Percentiles rank a stretch among this genome's conserved stretches.
Conservation (phyloP, 2,888 invertebrate genomes). For the Palloptera scutellata region DNA sequence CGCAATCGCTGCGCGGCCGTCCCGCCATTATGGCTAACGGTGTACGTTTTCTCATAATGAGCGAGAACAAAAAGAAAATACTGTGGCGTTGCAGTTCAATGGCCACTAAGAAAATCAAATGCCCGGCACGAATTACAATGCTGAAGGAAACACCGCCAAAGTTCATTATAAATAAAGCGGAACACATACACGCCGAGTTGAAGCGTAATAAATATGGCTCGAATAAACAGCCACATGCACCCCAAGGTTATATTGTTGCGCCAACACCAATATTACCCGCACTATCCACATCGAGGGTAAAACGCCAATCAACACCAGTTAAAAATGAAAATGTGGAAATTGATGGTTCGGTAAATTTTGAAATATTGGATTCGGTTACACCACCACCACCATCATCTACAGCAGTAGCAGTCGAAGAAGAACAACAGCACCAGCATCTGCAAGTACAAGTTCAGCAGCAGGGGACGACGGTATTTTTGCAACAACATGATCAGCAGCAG, state of each 20-base stretch:
- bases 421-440: conserved; percentile 2
- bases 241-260: conserved; percentile 14
- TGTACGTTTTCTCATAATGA: conserved; percentile 64
- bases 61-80: conserved; percentile 63
- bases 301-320: too few species aligned
- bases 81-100: conserved; percentile 64
- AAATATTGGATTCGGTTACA: conserved; percentile 40
- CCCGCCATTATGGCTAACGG: conserved; percentile 65
- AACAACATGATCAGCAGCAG: conserved; percentile 11
- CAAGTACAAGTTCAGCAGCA: conserved; percentile 15
- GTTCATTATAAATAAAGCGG: conserved; percentile 62
- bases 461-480: conserved; percentile 6
- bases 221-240: conserved; percentile 47
- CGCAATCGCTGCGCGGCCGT: conserved; percentile 62
- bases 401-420: conserved; percentile 1
- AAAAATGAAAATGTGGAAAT: conserved; percentile 48
- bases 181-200: conserved; percentile 62
- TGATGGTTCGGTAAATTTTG: conserved; percentile 45
- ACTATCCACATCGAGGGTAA: too few species aligned
- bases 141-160: conserved; percentile 62
- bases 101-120: conserved; percentile 64
- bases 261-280: conserved; percentile 8
- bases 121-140: conserved; percentile 64
- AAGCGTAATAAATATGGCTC: conserved; percentile 63
- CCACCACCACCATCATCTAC: conserved; percentile 8